Evolutionary conservation across 2,113 vertebrate genomes (phyloP).

Genomic region (Phalacrocorax brasilianus): DNA sequence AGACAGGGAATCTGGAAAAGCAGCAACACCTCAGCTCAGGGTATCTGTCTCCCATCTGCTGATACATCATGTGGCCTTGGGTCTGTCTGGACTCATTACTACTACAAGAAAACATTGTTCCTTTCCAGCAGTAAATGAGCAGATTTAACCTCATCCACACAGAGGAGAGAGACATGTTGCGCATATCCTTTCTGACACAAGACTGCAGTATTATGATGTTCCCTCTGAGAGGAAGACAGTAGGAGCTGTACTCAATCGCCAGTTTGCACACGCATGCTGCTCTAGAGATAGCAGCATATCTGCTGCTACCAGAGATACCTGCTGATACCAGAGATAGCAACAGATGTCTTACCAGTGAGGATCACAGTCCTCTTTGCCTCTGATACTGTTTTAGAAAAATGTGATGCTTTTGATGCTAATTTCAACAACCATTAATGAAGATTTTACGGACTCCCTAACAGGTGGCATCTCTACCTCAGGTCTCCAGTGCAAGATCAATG

Average conservation of each 20-base stretch:
- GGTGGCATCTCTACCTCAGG: background rate
- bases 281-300: background rate
- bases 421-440: background rate
- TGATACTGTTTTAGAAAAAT: background rate
- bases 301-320: background rate
- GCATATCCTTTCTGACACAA: accelerated
- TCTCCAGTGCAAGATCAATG: background rate
- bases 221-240: background rate
- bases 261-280: background rate
- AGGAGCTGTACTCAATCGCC: background rate
- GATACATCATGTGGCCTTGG: background rate
- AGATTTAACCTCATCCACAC: background rate
- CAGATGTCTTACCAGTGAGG: accelerated
- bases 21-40: background rate
- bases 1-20: background rate
- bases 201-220: background rate
- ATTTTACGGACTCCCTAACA: background rate
- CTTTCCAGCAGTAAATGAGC: background rate
- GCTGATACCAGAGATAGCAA: background rate
- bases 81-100: background rate
- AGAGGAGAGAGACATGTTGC: background rate
- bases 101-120: background rate
- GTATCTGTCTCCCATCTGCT: background rate
- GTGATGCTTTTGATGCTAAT: background rate
- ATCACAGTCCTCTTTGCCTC: background rate